These are phyloP conservation scores for Callyntrura sp. DNA, from an alignment of 2,888 invertebrate species.

Conservation along the genomic window DNA sequence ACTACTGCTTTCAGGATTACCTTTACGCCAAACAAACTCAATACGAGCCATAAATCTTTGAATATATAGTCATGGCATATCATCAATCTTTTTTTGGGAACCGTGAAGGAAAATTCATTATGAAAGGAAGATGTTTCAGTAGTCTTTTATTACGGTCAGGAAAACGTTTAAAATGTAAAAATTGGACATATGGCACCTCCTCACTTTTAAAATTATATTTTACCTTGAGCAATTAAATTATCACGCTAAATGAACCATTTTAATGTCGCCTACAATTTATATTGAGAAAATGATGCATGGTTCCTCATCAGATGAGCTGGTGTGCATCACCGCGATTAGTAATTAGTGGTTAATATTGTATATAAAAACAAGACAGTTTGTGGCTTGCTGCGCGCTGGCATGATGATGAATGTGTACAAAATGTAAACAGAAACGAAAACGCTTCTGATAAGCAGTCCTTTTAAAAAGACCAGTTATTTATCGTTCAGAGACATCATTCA, in stretches of 20 bases:
- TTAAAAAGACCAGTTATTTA: conserved; percentile 58
- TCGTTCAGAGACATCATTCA: conserved; percentile 23
- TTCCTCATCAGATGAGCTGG: conserved; percentile 3
- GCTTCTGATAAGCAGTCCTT: conserved; percentile 47
- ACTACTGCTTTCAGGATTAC: too few relatives aligned
- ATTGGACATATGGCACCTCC: not conserved
- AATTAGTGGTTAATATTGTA: not conserved
- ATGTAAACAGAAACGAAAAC: conserved; percentile 12
- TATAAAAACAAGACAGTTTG: conserved; percentile 20
- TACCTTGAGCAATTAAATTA: conserved; percentile 33
- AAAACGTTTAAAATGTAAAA: not conserved
- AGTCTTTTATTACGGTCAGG: too few relatives aligned
- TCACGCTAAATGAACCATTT: conserved; percentile 9
- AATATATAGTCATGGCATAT: too few relatives aligned
- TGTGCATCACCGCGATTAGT: conserved; percentile 37
- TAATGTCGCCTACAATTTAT: conserved; percentile 36
- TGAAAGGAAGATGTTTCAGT: too few relatives aligned
- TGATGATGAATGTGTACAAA: conserved; percentile 38
- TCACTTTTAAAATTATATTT: not conserved
- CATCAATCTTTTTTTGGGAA: too few relatives aligned
- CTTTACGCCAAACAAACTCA: too few relatives aligned
- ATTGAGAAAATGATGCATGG: conserved; percentile 17
- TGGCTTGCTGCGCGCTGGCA: not conserved
- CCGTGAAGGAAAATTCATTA: too few relatives aligned
- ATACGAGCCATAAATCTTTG: too few relatives aligned